Evolutionary conservation across 2,797 vertebrate species (phyloP), one percentile per base, ranked within the genome.

Genomic region (Acanthornis magna): DNA sequence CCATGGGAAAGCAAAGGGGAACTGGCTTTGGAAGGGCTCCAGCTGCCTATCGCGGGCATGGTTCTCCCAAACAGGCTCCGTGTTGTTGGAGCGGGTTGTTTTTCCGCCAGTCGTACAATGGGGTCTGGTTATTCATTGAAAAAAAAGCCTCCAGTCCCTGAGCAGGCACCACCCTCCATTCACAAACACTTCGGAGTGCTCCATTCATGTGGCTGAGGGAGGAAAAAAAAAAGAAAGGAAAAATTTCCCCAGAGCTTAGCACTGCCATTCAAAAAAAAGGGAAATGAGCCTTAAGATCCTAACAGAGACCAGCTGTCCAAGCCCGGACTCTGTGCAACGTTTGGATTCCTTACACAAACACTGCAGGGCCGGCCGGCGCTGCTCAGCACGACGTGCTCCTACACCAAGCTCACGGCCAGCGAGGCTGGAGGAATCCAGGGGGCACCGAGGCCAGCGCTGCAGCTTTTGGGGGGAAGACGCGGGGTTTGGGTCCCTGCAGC

Each of bases 91-190:
- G 95, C 61, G 54, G 91, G 97, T 97, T 98, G 97, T 98, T 98
- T 98, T 98, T 98, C 97, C 74, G 85, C 95, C 94, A 89, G 95
- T 57, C 86, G 66, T 97, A 98, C 97, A 98, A 98, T 97, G 95
- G 97, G 97, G 97, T 96, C 97, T 97, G 98, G 97, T 98, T 98
- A 97, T 97, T 98, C 97, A 98, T 97, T 98, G 97, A 96, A 38
- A 9, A 18, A 36, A 51, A 91, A 94, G 71, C 85, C 97, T 96
- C 78, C 79, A 89, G 87, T 83, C 87, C 87, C 94, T 6, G 84
- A 96, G 96, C 73, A 88, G 96, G 97, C 97, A 96, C 98, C 97
- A 92, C 97, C 98, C 97, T 97, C 97, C 98, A 98, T 98, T 98
- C 98, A 98, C 96, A 97, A 98, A 97, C 97, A 98, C 97, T 97